Evolutionary conservation across 2,113 vertebrate species (phyloP).

Genomic region (Leptobrachium leishanense): DNA sequence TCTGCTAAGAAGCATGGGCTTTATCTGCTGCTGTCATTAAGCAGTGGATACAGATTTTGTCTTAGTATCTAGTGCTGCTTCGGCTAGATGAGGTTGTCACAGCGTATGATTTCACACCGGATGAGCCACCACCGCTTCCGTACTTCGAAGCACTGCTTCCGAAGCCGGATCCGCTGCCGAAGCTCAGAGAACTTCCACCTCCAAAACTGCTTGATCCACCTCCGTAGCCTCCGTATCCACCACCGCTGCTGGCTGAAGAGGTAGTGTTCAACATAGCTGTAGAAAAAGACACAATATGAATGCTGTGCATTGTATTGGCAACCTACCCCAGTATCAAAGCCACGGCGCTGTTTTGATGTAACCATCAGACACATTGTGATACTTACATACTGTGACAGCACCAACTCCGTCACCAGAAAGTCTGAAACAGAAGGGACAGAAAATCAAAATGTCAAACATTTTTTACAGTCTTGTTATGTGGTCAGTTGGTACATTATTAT

Average conservation of each 20-base stretch:
- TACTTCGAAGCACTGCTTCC: conserved; percentile 23
- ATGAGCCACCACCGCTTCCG: conserved; percentile 25
- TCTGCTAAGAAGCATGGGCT: conserved; percentile 14
- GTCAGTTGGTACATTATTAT: too few species aligned
- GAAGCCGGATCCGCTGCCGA: conserved; percentile 4
- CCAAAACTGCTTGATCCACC: neutral
- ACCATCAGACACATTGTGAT: neutral
- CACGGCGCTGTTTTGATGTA: neutral
- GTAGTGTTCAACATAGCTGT: conserved; percentile 39
- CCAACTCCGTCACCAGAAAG: conserved; percentile 20
- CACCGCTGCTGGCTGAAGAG: conserved; percentile 1
- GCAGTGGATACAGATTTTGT: neutral
- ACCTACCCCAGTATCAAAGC: neutral
- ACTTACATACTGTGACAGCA: conserved; percentile 39
- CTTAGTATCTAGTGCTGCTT: conserved; percentile 36
- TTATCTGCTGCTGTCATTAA: conserved; percentile 9
- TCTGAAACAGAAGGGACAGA: neutral
- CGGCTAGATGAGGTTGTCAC: conserved; percentile 38
- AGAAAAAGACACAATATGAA: conserved; percentile 2
- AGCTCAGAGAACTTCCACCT: neutral
- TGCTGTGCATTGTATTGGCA: neutral
- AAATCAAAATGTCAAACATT: neutral
- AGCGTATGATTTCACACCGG: conserved; percentile 26
- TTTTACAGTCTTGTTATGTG: too few species aligned
- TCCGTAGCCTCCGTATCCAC: conserved; percentile 19